These are phyloP conservation scores for Metalampra italica DNA, from an alignment of 2,888 invertebrate genomes.

Conservation along the genomic window DNA sequence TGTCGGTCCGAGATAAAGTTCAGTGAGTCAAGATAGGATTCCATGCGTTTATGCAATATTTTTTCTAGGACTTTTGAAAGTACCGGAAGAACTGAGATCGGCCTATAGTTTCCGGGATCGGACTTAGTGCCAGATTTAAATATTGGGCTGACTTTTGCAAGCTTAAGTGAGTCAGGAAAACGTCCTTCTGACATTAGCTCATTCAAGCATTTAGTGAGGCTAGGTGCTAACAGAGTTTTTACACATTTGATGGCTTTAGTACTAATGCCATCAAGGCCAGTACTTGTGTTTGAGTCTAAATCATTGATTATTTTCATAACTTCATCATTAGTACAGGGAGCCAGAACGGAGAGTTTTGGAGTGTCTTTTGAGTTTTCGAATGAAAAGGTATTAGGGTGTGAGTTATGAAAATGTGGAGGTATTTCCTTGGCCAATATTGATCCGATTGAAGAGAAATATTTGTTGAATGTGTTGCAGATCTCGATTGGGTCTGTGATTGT, in stretches of 20 bases:
- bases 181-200: not conserved
- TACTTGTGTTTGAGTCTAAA: slow-evolving; percentile 1
- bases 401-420: too few species aligned
- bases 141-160: slow-evolving; percentile 19
- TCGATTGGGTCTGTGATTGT: too few species aligned
- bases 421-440: too few species aligned
- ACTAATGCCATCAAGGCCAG: too few species aligned
- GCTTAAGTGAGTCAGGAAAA: slow-evolving; percentile 14
- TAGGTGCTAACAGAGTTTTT: too few species aligned
- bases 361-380: too few species aligned
- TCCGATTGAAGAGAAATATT: too few species aligned
- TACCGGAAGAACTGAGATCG: slow-evolving; percentile 12
- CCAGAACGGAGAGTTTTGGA: too few species aligned
- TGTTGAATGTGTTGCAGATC: too few species aligned
- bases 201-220: not conserved
- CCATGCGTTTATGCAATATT: slow-evolving; percentile 1
- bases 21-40: not conserved
- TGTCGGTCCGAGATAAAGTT: not conserved
- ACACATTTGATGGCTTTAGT: too few species aligned
- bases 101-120: slow-evolving; percentile 18
- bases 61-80: too few species aligned
- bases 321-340: slow-evolving; percentile 1
- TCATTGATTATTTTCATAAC: slow-evolving; percentile 1
- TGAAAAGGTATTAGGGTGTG: too few species aligned
- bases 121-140: slow-evolving; percentile 15